phyloP scores from a whole-genome alignment of 53 echinoderm and acorn worm species.

The Temnopleurus reevesii region DNA sequence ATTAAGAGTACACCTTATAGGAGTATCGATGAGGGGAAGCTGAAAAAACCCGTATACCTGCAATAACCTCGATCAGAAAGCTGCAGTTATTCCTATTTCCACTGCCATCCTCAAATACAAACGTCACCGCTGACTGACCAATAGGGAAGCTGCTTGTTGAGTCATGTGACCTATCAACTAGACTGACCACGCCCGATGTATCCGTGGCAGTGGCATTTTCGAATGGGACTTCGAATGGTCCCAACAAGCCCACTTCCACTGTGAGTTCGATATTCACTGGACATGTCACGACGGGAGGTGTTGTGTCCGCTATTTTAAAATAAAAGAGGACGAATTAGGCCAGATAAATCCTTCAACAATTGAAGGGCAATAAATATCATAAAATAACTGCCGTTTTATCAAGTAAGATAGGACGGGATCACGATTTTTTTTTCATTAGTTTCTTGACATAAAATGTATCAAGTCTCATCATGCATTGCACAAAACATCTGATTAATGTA shows the following conservation, averaged over 20 bases:
- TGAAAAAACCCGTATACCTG: no score
- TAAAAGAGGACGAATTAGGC: no score
- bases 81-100: background rate
- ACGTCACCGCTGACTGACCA: slow-evolving; percentile 13
- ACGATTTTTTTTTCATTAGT: no score
- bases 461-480: no score
- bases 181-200: background rate
- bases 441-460: no score
- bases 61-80: background rate
- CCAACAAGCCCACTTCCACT: background rate
- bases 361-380: no score
- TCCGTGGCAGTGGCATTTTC: background rate
- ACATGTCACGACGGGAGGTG: background rate
- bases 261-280: background rate
- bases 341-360: no score
- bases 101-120: background rate
- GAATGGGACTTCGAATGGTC: background rate
- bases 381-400: no score
- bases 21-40: no score
- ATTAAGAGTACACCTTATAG: no score
- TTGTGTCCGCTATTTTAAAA: background rate
- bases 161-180: background rate
- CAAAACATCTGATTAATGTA: no score
- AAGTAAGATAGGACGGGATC: no score
- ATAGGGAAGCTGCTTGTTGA: background rate